Conservation (phyloP, 2,797 vertebrate species). For the Lacerta agilis region DNA sequence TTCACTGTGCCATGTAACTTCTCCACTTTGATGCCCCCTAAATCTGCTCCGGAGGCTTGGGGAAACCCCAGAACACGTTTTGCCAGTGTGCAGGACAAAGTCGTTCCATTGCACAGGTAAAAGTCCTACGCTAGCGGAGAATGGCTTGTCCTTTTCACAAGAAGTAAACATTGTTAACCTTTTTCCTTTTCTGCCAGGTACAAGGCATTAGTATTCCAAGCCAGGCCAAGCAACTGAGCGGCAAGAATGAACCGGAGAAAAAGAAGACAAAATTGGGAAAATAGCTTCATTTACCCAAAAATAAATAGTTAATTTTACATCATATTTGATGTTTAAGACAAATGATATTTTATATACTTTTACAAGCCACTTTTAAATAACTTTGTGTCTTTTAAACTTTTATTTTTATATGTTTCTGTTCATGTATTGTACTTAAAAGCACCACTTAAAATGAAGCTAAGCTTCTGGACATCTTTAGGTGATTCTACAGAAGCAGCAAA, state of each 20-base stretch:
- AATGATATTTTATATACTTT: conserved; percentile 6
- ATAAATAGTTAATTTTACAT: background rate
- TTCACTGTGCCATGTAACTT: too few species aligned
- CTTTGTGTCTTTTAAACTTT: conserved; percentile 61
- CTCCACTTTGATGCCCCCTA: too few species aligned
- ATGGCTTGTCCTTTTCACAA: too few species aligned
- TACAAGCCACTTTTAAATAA: conserved; percentile 61
- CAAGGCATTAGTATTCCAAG: conserved; percentile 41
- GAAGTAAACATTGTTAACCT: background rate
- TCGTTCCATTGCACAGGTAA: too few species aligned
- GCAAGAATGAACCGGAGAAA: conserved; percentile 68
- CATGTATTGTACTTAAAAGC: background rate
- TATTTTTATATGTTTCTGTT: background rate
- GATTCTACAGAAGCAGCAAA: background rate
- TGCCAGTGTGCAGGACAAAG: too few species aligned
- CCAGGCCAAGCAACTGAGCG: conserved; percentile 35
- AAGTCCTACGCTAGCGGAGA: too few species aligned
- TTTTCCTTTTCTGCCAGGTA: conserved; percentile 62
- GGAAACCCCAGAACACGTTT: too few species aligned
- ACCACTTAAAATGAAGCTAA: background rate
- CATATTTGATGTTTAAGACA: background rate
- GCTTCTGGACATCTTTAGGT: background rate
- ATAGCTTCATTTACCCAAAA: conserved; percentile 57
- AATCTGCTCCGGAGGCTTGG: too few species aligned
- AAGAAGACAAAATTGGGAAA: conserved; percentile 78